A percentile compares a stretch with the other conserved stretches of the same genome.
These are phyloP conservation scores for Plebejus melissa DNA, from an alignment of 2,888 invertebrate species.

Conservation along the genomic window DNA sequence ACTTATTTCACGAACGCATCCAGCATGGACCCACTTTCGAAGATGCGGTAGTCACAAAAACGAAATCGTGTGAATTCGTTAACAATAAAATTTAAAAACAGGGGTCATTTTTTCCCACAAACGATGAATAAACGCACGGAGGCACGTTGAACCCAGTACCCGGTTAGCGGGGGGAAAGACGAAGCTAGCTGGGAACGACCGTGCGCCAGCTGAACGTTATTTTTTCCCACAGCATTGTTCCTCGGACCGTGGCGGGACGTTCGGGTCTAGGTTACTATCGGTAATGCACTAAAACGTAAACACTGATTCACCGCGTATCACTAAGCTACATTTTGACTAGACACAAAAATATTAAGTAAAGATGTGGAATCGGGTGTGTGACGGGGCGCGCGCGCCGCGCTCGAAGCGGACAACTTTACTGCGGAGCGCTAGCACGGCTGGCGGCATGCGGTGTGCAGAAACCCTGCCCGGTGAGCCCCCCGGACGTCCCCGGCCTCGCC, in stretches of 20 bases:
- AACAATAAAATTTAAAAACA: conserved; percentile 73
- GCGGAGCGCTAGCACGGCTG: conserved; percentile 62
- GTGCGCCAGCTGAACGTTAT: conserved; percentile 79
- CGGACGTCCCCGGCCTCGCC: conserved; percentile 53
- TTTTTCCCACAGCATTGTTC: conserved; percentile 81
- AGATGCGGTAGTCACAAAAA: conserved; percentile 62
- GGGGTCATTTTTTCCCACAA: conserved; percentile 80
- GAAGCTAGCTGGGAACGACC: conserved; percentile 76
- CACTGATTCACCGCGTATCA: conserved; percentile 44
- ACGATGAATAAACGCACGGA: conserved; percentile 78
- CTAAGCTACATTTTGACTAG: conserved; percentile 64
- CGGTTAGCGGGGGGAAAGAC: conserved; percentile 70
- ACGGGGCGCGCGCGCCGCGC: conserved; percentile 72
- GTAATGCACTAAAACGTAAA: conserved; percentile 40
- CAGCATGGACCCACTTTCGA: conserved; percentile 42
- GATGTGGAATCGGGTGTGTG: conserved; percentile 42
- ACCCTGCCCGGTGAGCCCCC: conserved; percentile 61
- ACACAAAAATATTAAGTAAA: conserved; percentile 50
- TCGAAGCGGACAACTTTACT: conserved; percentile 61
- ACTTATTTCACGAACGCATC: conserved; percentile 22
- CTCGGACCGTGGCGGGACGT: conserved; percentile 69
- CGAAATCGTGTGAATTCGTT: conserved; percentile 75
- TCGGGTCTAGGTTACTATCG: conserved; percentile 36
- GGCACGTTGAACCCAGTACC: conserved; percentile 78
- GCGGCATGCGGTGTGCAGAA: conserved; percentile 58